Percentiles rank a stretch among this genome's conserved stretches.
phyloP scores from a whole-genome alignment of 2,797 vertebrate genomes.

The Enteromius trimaculatus region DNA sequence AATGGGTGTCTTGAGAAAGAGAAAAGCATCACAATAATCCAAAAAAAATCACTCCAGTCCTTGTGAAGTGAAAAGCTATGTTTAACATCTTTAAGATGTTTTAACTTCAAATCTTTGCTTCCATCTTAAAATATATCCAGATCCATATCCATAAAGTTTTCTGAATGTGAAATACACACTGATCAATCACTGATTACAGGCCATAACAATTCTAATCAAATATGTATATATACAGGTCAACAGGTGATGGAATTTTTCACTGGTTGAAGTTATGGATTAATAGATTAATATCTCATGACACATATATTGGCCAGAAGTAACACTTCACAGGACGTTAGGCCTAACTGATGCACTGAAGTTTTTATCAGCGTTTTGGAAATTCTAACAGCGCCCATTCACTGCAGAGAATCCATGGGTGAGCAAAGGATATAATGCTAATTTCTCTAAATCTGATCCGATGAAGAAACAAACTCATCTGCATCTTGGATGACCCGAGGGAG shows the following conservation, averaged over 20 bases:
- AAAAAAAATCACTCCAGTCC: background rate
- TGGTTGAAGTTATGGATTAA: background rate
- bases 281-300: background rate
- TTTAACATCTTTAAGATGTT: background rate
- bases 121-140: background rate
- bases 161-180: background rate
- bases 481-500: background rate
- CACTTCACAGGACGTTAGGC: background rate
- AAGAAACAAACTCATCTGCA: background rate
- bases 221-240: background rate
- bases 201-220: background rate
- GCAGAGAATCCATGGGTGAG: background rate
- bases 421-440: background rate
- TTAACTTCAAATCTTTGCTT: background rate
- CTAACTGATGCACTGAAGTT: background rate
- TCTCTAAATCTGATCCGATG: background rate
- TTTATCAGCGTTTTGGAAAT: background rate
- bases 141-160: background rate
- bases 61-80: background rate
- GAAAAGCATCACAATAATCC: background rate
- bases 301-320: background rate
- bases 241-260: background rate
- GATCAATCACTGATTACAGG: background rate
- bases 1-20: background rate
- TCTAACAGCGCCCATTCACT: background rate